phyloP scores from a whole-genome alignment of 2,797 vertebrate genomes.

The Acanthurus tractus region DNA sequence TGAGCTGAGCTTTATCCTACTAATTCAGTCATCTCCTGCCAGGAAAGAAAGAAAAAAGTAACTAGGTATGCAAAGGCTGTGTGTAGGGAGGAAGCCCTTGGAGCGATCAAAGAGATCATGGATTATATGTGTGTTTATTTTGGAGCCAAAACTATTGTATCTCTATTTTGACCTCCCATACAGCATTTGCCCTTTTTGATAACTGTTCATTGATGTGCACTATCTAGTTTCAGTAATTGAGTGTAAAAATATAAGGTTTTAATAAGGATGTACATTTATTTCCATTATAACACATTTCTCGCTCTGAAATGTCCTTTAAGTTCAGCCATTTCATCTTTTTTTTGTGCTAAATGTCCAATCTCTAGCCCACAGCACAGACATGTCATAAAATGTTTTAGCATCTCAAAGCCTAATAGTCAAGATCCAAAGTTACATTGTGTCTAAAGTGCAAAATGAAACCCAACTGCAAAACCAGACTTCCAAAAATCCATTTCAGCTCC shows the following conservation, averaged over 20 bases:
- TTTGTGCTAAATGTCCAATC: constrained; percentile 27
- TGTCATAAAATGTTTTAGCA: constrained; percentile 45
- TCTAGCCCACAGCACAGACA: constrained; percentile 17
- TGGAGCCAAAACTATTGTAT: not conserved
- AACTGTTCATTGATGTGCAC: not conserved
- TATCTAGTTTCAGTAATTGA: not conserved
- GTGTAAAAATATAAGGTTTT: not conserved
- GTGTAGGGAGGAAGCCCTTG: constrained; percentile 19
- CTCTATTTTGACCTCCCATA: not conserved
- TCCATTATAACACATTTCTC: not conserved
- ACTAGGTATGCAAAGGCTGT: constrained; percentile 8
- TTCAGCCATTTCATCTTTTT: constrained; percentile 20
- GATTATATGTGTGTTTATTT: not conserved
- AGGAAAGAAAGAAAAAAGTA: constrained; percentile 10
- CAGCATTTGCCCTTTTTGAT: not conserved
- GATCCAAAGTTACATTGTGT: constrained; percentile 44
- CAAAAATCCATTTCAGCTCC: constrained; percentile 32
- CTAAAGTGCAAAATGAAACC: constrained; percentile 47
- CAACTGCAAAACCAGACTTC: constrained; percentile 34
- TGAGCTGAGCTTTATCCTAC: constrained; percentile 2
- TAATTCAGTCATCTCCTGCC: constrained; percentile 31
- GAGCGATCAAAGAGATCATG: constrained; percentile 7
- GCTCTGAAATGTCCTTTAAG: constrained; percentile 20
- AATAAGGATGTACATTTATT: not conserved
- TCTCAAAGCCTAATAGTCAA: constrained; percentile 37